Conservation (phyloP, 2,797 vertebrate genomes). For the Semaprochilodus insignis region DNA sequence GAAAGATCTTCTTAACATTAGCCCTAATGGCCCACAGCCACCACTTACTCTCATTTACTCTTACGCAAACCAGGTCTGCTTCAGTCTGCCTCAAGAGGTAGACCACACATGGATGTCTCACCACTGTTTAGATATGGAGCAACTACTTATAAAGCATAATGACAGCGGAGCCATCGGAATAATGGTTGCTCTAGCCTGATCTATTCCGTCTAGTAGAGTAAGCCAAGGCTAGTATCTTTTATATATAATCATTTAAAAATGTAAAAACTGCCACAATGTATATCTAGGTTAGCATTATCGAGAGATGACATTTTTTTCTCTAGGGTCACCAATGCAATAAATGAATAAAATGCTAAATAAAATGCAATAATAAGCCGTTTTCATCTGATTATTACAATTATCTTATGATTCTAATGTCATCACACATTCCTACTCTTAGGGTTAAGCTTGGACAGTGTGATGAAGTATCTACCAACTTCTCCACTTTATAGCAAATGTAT, state of each 20-base stretch:
- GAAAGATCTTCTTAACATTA: slow-evolving; percentile 45
- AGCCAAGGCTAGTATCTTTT: too few relatives aligned
- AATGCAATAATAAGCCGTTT: too few relatives aligned
- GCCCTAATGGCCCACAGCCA: slow-evolving; percentile 39
- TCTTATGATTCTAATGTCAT: too few relatives aligned
- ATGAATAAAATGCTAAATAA: too few relatives aligned
- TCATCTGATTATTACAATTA: too few relatives aligned
- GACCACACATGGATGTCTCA: slow-evolving; percentile 26
- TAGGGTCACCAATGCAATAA: too few relatives aligned
- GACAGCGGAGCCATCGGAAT: slow-evolving; percentile 24
- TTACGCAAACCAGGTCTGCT: slow-evolving; percentile 27
- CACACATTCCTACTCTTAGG: not conserved
- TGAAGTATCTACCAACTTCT: not conserved
- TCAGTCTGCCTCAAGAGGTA: not conserved
- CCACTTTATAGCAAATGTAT: not conserved
- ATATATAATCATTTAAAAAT: too few relatives aligned
- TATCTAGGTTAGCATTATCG: too few relatives aligned
- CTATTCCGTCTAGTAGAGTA: not conserved
- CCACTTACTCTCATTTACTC: slow-evolving; percentile 5
- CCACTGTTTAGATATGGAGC: slow-evolving; percentile 17
- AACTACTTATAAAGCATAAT: not conserved
- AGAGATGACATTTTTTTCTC: too few relatives aligned
- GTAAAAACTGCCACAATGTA: too few relatives aligned
- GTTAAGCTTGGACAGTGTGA: not conserved
- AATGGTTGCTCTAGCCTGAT: not conserved